A percentile compares a stretch with the other conserved stretches of the same genome.
These are phyloP conservation scores for Narcine bancroftii DNA, from an alignment of 2,113 vertebrate species.

Conservation along the genomic window DNA sequence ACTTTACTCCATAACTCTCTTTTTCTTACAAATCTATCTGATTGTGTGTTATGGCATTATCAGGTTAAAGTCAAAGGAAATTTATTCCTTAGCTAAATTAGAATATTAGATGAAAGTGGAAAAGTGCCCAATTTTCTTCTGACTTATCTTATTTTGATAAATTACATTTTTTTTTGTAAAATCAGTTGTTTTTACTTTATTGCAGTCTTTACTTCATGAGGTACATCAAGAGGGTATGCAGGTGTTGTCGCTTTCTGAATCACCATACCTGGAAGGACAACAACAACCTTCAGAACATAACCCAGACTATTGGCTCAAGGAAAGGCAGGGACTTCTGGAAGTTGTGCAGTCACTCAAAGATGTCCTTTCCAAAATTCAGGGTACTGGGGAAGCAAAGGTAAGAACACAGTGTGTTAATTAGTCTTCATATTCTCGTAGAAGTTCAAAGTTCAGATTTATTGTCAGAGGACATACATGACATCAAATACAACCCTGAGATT, in stretches of 20 bases:
- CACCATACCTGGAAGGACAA: slow-evolving; percentile 59
- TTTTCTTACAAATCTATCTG: no score
- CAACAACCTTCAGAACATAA: slow-evolving; percentile 45
- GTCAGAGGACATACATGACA: no score
- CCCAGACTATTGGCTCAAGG: slow-evolving; percentile 61
- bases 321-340: slow-evolving; percentile 70
- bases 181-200: slow-evolving; percentile 36
- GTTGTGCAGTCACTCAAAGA: slow-evolving; percentile 73
- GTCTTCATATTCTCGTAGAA: no score
- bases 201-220: slow-evolving; percentile 76
- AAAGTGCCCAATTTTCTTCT: background rate
- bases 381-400: slow-evolving; percentile 64
- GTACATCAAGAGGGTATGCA: slow-evolving; percentile 88
- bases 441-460: no score
- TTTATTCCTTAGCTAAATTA: background rate
- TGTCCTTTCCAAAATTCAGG: slow-evolving; percentile 74
- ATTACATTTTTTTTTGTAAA: background rate
- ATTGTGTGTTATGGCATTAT: no score
- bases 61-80: no score
- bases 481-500: no score
- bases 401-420: background rate
- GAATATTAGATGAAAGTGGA: background rate
- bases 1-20: no score
- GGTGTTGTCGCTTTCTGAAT: slow-evolving; percentile 80
- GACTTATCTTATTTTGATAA: background rate